Percentiles rank a stretch among this genome's conserved stretches.
Evolutionary conservation across 1,140 invertebrate species (phyloP).

Genomic region (Parasteatoda tepidariorum): DNA sequence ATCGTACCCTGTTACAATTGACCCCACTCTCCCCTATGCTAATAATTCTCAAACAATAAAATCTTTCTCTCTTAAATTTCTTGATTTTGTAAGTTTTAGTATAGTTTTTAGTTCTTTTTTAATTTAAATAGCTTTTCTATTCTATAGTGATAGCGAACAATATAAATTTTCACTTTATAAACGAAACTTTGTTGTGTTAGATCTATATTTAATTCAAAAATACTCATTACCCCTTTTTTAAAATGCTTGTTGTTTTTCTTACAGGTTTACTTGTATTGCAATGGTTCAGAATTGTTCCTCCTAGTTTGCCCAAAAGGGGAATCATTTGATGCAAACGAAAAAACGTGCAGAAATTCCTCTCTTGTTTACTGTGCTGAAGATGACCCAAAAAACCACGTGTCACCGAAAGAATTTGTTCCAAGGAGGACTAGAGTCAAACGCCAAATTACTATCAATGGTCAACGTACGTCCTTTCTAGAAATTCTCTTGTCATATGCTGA

Average conservation of each 20-base stretch:
- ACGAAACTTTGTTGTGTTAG: too few species aligned
- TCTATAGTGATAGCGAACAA: too few species aligned
- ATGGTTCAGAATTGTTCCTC: neutral
- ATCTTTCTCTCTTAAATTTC: too few species aligned
- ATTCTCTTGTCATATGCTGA: neutral
- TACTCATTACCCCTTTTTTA: too few species aligned
- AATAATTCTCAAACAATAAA: too few species aligned
- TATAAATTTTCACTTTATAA: too few species aligned
- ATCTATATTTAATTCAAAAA: too few species aligned
- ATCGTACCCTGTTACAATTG: too few species aligned
- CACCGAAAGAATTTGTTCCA: neutral
- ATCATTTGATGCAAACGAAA: neutral
- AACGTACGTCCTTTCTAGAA: neutral
- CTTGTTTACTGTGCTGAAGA: neutral
- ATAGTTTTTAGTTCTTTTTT: too few species aligned
- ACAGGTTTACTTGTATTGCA: neutral
- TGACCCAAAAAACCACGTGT: neutral
- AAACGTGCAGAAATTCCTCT: neutral
- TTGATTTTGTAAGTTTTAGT: too few species aligned
- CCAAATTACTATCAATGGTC: neutral
- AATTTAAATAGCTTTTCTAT: too few species aligned
- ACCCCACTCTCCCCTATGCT: too few species aligned
- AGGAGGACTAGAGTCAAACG: neutral
- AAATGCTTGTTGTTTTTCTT: neutral
- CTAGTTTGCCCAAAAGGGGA: neutral